These are phyloP conservation scores for Chloroceryle aenea DNA, from an alignment of 2,113 vertebrate species.

Conservation along the genomic window DNA sequence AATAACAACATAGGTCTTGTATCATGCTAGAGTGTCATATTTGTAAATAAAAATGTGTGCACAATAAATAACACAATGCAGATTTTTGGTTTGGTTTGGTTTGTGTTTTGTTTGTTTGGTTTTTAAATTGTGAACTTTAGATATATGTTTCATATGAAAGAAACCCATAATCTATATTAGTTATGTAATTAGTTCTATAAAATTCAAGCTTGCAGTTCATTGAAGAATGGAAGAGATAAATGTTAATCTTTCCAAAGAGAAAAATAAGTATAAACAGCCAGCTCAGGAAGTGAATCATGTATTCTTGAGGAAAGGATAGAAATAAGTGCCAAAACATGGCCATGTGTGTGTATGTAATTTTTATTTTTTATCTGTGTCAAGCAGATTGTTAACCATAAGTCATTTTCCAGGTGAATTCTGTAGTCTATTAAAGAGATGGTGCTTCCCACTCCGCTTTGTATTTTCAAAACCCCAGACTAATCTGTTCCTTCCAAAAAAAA, in stretches of 20 bases:
- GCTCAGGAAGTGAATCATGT: not conserved
- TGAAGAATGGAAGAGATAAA: not conserved
- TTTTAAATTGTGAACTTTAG: not conserved
- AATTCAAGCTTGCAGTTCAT: not conserved
- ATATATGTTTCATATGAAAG: not conserved
- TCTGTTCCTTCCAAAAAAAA: not conserved
- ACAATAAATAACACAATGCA: not conserved
- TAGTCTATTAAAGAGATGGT: not conserved
- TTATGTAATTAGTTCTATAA: not conserved
- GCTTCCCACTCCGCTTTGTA: not conserved
- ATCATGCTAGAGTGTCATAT: not conserved
- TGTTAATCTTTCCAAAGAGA: not conserved
- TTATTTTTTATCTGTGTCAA: not conserved
- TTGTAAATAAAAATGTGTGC: not conserved
- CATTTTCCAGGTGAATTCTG: not conserved
- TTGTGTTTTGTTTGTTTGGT: not conserved
- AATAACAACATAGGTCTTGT: not conserved
- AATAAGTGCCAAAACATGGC: not conserved
- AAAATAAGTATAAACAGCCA: not conserved
- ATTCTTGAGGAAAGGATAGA: not conserved
- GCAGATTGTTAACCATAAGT: not conserved
- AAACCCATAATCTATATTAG: not conserved
- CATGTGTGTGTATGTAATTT: fast-evolving
- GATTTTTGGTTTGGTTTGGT: not conserved
- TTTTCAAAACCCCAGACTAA: slow-evolving; percentile 4